Conservation (phyloP, 2,113 vertebrate genomes). For the Poecile atricapillus region DNA sequence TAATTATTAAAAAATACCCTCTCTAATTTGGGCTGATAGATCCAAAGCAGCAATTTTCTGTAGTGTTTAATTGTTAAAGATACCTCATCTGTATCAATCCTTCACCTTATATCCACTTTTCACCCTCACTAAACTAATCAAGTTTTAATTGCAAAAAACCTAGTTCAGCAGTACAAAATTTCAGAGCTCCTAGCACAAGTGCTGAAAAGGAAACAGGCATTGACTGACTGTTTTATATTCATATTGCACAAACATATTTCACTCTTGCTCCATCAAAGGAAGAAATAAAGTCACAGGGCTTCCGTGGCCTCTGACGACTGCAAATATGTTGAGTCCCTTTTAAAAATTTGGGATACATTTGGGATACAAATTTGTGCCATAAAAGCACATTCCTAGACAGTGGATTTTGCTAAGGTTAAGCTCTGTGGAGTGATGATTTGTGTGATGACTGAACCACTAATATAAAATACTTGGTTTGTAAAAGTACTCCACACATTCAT, state of each 20-base stretch:
- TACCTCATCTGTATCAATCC: not conserved
- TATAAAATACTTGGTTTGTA: not conserved
- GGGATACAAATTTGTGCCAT: accelerated
- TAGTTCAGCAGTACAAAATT: not conserved
- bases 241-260: not conserved
- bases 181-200: not conserved
- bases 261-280: not conserved
- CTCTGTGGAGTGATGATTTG: not conserved
- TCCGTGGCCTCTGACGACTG: not conserved
- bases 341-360: not conserved
- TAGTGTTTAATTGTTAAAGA: not conserved
- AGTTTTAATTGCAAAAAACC: not conserved
- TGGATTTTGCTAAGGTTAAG: not conserved
- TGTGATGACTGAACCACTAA: not conserved
- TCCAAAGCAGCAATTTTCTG: not conserved
- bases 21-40: not conserved
- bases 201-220: not conserved
- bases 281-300: not conserved
- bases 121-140: not conserved
- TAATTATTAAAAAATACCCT: not conserved
- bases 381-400: not conserved
- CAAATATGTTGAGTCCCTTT: not conserved
- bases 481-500: not conserved
- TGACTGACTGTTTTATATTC: not conserved
- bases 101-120: not conserved